Evolutionary conservation across 2,888 invertebrate species (phyloP).

Genomic region (Diarsia rubi): DNA sequence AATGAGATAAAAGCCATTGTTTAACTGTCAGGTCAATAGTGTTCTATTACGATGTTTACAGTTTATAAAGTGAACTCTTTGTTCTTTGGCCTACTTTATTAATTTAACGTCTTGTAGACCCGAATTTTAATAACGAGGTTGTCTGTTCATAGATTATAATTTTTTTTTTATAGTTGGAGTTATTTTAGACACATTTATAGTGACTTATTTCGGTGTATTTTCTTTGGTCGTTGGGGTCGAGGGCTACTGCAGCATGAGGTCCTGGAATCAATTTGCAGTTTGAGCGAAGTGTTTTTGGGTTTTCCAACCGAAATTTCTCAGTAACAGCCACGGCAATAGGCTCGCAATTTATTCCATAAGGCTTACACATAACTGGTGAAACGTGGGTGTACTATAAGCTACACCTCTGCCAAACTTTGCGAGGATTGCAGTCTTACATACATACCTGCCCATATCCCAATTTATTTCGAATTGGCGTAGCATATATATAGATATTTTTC

Average conservation of each 20-base stretch:
- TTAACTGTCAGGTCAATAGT: constrained; percentile 77
- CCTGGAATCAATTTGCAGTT: not conserved
- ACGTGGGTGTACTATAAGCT: not conserved
- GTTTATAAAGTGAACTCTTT: constrained; percentile 76
- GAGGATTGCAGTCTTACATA: not conserved
- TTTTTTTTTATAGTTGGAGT: not conserved
- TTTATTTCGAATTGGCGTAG: too few species aligned
- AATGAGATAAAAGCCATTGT: constrained; percentile 86
- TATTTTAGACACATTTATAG: constrained; percentile 13
- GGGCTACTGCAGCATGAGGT: not conserved
- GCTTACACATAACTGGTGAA: too few species aligned
- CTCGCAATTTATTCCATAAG: too few species aligned
- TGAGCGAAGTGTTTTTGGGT: not conserved
- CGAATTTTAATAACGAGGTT: constrained; percentile 51
- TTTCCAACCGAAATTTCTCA: too few species aligned
- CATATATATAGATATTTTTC: too few species aligned
- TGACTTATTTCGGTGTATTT: not conserved
- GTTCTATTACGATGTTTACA: constrained; percentile 73
- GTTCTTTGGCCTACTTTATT: constrained; percentile 78
- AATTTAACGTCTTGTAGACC: constrained; percentile 67
- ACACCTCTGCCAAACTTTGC: not conserved
- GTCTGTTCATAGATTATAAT: constrained; percentile 22
- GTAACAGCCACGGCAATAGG: too few species aligned
- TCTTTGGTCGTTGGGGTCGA: not conserved
- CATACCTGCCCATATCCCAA: too few species aligned